Conservation (phyloP, 2,113 vertebrate species). For the Tautogolabrus adspersus region DNA sequence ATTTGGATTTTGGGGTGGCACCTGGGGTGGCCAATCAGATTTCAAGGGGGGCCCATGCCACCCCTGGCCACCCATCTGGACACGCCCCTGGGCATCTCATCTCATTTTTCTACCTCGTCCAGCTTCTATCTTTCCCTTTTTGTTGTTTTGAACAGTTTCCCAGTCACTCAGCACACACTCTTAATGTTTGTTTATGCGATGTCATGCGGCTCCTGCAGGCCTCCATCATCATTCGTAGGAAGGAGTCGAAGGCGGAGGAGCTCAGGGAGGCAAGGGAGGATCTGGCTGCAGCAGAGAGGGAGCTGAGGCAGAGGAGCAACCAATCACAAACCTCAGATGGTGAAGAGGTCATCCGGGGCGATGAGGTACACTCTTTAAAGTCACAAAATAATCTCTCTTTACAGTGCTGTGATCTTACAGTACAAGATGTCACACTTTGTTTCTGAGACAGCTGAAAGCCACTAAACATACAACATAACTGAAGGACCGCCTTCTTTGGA, state of each 20-base stretch:
- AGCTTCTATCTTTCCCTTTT: too few species aligned
- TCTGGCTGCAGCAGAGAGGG: constrained; percentile 84
- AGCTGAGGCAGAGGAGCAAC: constrained; percentile 86
- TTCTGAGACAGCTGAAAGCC: background rate
- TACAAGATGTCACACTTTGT: background rate
- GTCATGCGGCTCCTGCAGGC: constrained; percentile 81
- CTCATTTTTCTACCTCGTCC: too few species aligned
- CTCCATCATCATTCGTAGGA: constrained; percentile 92
- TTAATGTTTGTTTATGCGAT: constrained; percentile 22
- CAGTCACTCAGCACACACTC: background rate
- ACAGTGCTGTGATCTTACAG: background rate
- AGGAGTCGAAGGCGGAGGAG: constrained; percentile 94
- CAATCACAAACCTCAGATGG: constrained; percentile 85
- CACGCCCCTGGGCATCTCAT: too few species aligned
- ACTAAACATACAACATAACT: background rate
- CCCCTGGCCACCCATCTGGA: too few species aligned
- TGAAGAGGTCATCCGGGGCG: constrained; percentile 87
- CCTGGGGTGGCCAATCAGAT: too few species aligned
- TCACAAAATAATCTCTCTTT: background rate
- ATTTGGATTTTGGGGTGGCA: too few species aligned
- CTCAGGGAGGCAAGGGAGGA: constrained; percentile 94
- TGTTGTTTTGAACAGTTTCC: background rate
- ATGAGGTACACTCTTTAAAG: constrained; percentile 85
- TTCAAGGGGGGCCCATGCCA: too few species aligned
- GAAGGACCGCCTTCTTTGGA: background rate